These are phyloP conservation scores for Aplysia californica DNA, from an alignment of 1,140 invertebrate genomes.

Conservation along the genomic window DNA sequence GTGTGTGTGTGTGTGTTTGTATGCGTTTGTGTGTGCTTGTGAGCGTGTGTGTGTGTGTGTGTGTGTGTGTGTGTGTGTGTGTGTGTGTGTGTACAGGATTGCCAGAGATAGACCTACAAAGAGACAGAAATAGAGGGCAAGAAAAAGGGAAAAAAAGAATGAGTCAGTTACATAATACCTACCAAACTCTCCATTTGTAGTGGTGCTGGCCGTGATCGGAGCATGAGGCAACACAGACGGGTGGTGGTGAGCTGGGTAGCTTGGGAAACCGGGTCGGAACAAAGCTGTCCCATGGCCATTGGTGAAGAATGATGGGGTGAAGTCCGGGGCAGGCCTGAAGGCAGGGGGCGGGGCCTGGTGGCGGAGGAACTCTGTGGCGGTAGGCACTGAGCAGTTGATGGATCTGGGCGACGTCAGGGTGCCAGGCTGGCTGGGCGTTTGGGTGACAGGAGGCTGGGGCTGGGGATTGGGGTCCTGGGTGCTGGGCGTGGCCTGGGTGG, in stretches of 20 bases:
- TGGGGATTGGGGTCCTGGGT: conserved; percentile 38
- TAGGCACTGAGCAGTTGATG: conserved; percentile 49
- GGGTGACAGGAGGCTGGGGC: conserved; percentile 46
- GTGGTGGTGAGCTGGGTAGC: conserved; percentile 62
- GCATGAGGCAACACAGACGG: conserved; percentile 51
- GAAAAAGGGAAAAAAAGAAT: no score
- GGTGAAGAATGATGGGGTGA: conserved; percentile 62
- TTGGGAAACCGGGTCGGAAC: conserved; percentile 52
- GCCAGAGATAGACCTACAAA: no score
- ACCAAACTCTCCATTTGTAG: conserved; percentile 62
- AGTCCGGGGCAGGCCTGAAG: conserved; percentile 54
- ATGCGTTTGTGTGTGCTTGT: no score
- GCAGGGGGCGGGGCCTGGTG: conserved; percentile 55
- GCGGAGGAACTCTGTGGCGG: conserved; percentile 55
- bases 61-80: no score
- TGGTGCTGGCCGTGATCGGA: conserved; percentile 45
- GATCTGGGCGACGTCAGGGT: conserved; percentile 37
- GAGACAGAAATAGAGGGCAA: no score
- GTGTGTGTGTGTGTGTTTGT: no score
- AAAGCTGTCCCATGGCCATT: conserved; percentile 63
- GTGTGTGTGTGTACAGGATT: no score
- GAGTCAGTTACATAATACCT: no score
- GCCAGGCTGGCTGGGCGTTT: conserved; percentile 33
- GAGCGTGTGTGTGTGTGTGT: no score
- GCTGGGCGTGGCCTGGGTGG: conserved; percentile 34